A percentile compares a stretch with the other conserved stretches of the same genome.
Conservation (phyloP, 2,113 vertebrate species). For the Polyodon spathula region DNA sequence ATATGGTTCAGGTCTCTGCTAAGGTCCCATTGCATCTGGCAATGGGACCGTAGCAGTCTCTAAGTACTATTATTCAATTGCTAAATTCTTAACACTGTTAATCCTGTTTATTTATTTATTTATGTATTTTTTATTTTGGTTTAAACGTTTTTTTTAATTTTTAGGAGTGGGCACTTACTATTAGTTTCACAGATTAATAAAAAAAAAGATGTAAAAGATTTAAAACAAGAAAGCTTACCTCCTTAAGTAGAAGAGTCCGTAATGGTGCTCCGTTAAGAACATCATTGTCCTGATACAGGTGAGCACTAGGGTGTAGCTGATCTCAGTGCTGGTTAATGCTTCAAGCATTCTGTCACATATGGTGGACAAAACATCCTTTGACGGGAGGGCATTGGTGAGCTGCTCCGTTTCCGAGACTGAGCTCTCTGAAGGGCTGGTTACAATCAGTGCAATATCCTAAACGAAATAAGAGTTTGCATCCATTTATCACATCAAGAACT, state of each 20-base stretch:
- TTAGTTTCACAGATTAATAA: no score
- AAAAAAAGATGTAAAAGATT: no score
- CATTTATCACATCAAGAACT: no score
- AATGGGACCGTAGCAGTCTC: no score
- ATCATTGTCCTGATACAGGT: constrained; percentile 90
- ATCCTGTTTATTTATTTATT: no score
- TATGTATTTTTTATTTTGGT: no score
- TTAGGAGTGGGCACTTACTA: no score
- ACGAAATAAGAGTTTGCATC: not conserved
- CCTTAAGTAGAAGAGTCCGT: constrained; percentile 90
- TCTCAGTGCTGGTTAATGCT: constrained; percentile 70
- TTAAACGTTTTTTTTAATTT: no score
- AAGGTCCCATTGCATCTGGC: no score
- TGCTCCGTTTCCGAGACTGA: constrained; percentile 80
- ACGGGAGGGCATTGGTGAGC: constrained; percentile 83
- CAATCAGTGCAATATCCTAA: constrained; percentile 85
- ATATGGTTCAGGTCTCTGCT: no score
- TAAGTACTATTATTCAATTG: no score
- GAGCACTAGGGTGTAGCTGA: constrained; percentile 76
- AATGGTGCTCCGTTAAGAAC: constrained; percentile 93
- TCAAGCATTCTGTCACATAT: constrained; percentile 80
- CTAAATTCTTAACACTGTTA: no score
- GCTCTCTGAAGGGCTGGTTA: constrained; percentile 69
- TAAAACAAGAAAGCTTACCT: constrained; percentile 26
- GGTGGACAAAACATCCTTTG: constrained; percentile 72